Conservation (phyloP, 2,113 vertebrate species). For the Urocitellus parryii region DNA sequence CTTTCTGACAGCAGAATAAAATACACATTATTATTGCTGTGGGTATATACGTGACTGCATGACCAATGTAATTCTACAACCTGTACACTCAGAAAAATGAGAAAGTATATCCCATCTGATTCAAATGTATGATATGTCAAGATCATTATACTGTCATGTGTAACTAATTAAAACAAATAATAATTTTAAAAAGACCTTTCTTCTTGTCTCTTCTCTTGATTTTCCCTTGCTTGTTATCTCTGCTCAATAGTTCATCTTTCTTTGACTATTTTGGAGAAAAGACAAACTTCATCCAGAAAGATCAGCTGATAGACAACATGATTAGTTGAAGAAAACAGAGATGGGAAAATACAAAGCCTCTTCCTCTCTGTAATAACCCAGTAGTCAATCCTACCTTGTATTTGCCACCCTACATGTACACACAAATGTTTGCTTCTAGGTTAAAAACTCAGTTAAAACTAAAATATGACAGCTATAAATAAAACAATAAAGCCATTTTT, state of each 20-base stretch:
- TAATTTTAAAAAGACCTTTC: not conserved
- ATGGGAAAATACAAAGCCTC: not conserved
- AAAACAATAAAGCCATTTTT: constrained; percentile 39
- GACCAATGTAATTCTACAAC: no score
- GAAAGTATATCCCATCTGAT: no score
- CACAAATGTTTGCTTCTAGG: constrained; percentile 44
- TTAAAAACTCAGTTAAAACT: constrained; percentile 62
- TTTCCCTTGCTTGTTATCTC: constrained; percentile 34
- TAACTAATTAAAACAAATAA: no score
- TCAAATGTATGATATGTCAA: no score
- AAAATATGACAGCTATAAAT: constrained; percentile 53
- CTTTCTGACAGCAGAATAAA: not conserved
- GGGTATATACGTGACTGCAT: no score
- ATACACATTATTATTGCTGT: no score
- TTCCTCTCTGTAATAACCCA: not conserved
- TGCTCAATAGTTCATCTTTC: not conserved
- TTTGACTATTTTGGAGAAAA: not conserved
- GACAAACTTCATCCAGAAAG: not conserved
- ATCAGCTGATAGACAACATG: not conserved
- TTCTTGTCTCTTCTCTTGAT: not conserved
- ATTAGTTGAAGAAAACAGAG: not conserved
- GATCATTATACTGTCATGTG: no score
- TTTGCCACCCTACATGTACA: constrained; percentile 19
- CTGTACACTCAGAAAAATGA: no score
- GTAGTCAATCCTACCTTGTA: not conserved